Evolutionary conservation across 64 coral and sea anemone genomes (phyloP).

Genomic region (Montipora cactus): DNA sequence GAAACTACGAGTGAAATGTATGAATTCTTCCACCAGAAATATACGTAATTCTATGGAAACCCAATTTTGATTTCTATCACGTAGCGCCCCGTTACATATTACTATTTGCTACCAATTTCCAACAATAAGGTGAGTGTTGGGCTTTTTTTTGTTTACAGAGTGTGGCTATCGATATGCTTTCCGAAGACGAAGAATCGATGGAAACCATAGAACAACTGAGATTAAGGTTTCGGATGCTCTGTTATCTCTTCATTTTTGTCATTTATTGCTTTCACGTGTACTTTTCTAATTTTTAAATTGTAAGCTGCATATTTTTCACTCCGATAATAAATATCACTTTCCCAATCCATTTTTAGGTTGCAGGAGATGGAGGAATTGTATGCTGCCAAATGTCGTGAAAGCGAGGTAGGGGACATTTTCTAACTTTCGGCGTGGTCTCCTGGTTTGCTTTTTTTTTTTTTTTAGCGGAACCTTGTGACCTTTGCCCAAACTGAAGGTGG

Average conservation of each 20-base stretch:
- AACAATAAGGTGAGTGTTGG: too few species aligned
- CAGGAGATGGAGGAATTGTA: slow-evolving; percentile 46
- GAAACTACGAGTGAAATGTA: too few species aligned
- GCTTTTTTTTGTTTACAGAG: neutral
- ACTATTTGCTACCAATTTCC: too few species aligned
- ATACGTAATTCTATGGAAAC: too few species aligned
- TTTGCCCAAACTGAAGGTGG: too few species aligned
- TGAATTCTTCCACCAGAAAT: too few species aligned
- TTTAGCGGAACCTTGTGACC: too few species aligned
- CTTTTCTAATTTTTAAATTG: neutral
- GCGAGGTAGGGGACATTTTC: neutral
- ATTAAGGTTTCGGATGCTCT: neutral
- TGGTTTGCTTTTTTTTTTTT: too few species aligned
- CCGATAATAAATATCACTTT: neutral
- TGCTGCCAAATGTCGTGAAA: slow-evolving; percentile 36
- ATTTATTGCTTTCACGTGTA: neutral
- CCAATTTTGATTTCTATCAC: too few species aligned
- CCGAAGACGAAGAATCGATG: neutral
- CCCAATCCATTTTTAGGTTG: neutral
- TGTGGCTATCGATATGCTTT: slow-evolving; percentile 25
- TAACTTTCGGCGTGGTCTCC: neutral
- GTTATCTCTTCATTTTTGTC: neutral
- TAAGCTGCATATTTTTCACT: neutral
- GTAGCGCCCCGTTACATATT: too few species aligned
- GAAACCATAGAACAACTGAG: slow-evolving; percentile 30